Base-by-base conservation (phyloP, 2,797 vertebrate genomes). In the Parauchenoglanis punctatus region DNA sequence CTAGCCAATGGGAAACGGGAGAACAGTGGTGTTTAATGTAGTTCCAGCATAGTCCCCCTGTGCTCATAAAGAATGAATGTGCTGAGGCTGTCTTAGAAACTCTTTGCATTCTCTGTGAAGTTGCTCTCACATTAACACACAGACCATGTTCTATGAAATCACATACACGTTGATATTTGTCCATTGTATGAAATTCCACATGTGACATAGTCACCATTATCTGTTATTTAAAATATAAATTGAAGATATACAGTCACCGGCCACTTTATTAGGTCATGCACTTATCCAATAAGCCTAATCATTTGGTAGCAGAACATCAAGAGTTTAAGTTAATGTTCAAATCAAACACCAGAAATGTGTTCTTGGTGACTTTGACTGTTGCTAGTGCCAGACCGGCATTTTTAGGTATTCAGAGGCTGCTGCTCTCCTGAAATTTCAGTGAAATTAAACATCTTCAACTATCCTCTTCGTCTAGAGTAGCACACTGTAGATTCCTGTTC, bases 31-130 rank as follows among this genome's bases (percentile, higher is more conserved):
- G 89, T 89, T 89, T 81, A 87, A 90, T 76, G 84, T 91, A 88
- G 88, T 89, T 90, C 90, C 88, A 87, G 88, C 89, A 88, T 84
- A 81, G 82, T 89, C 68, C 61, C 89, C 86, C 54, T 89, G 85
- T 87, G 90, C 89, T 93, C 91, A 91, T 90, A 89, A 92, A 92
- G 91, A 89, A 93, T 92, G 87, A 92, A 93, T 92, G 90, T 83
- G 89, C 31, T 56, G n/a, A 67, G 77, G 91, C 86, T 92, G 85
- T 90, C 77, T 54, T 75, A 87, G 86, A 84, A 77, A 81, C 84
- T 89, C 89, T 86, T 82, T 87, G 87, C 88, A 85, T 90, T 92
- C 78, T 84, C 44, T 58, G 35, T 73, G 52, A 84, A 73, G 68
- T 73, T 0, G 23, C 12, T 18, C 73, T 44, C 87, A 88, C 88